Evolutionary conservation across 2,888 invertebrate genomes (phyloP), one percentile per base, ranked within the genome.

Genomic region (Harmothoe impar): DNA sequence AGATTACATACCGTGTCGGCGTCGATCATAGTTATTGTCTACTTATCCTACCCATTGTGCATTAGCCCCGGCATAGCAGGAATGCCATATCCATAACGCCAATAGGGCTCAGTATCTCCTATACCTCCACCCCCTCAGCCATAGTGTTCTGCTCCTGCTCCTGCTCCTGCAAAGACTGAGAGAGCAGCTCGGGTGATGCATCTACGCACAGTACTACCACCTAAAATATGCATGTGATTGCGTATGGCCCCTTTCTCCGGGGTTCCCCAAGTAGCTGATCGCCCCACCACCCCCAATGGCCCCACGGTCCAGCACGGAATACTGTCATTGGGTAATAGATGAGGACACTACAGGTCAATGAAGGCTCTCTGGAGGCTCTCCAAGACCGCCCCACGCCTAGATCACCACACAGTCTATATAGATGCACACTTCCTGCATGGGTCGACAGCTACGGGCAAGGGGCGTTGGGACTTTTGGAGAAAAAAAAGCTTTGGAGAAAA

Each of bases 201-300:
- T 62, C 62, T 62, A 62, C 23, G 62, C 62, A 20, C 5, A 62
- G 43, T 43, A 43, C 43, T 43, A 72, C 72, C 29, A 25, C 29
- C 72, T 72, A 15, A 72, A 72, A 72, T 72, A 72, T 72, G 5
- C 72, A 72, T 72, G 72, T 72, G 72, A 72, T 72, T 72, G 72
- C 25, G 72, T 25, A 25, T 25, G 29, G 72, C n/a, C 72, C 72
- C 29, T 29, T 62, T 72, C 31, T 25, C 25, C 72, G 15, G 17
- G 72, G 72, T 7, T 15, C 72, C 72, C 31, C 29, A 29, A 72
- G 72, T 72, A 29, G n/a, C 72, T 72, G 62, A 23, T 72, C 15
- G 0, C 62, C 62, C 25, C 25, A 72, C 15, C 29, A 15, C 25
- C 29, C 31, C 72, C 72, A 1, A 15, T 29, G 5, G 3, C 23